Evolutionary conservation across 2,888 invertebrate species (phyloP).

Genomic region (Didymodactylos carnosus): DNA sequence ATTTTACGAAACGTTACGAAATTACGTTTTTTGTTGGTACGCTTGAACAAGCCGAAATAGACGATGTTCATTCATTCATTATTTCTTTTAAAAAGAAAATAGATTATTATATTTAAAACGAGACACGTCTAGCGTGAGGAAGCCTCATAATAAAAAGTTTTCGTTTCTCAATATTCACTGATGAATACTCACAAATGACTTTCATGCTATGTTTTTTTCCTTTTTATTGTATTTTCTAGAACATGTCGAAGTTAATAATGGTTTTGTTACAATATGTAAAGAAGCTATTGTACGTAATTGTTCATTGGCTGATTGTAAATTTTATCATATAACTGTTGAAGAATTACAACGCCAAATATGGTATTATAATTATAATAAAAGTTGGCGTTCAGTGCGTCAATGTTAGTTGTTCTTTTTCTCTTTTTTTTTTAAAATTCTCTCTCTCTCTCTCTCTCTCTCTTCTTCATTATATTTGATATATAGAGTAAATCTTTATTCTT

Average conservation of each 20-base stretch:
- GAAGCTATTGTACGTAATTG: slow-evolving; percentile 83
- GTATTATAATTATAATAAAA: background rate
- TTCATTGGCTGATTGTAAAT: slow-evolving; percentile 78
- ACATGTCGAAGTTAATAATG: slow-evolving; percentile 80
- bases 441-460: too few relatives aligned
- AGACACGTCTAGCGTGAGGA: background rate
- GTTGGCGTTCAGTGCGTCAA: background rate
- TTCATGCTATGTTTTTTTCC: background rate
- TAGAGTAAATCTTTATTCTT: too few relatives aligned
- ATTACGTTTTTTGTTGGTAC: too few relatives aligned
- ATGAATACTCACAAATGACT: background rate
- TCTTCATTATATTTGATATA: too few relatives aligned
- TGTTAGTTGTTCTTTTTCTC: background rate
- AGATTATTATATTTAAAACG: background rate
- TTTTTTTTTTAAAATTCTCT: too few relatives aligned
- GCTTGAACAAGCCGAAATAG: too few relatives aligned
- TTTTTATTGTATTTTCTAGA: slow-evolving; percentile 43
- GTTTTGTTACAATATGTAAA: slow-evolving; percentile 82
- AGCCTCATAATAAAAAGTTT: background rate
- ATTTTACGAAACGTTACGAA: too few relatives aligned
- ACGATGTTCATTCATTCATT: too few relatives aligned
- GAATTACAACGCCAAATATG: background rate
- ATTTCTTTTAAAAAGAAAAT: too few relatives aligned
- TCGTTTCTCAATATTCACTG: background rate
- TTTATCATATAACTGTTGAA: slow-evolving; percentile 74